Evolutionary conservation across 2,888 invertebrate species (phyloP).

Genomic region (Sphinx pinastri): DNA sequence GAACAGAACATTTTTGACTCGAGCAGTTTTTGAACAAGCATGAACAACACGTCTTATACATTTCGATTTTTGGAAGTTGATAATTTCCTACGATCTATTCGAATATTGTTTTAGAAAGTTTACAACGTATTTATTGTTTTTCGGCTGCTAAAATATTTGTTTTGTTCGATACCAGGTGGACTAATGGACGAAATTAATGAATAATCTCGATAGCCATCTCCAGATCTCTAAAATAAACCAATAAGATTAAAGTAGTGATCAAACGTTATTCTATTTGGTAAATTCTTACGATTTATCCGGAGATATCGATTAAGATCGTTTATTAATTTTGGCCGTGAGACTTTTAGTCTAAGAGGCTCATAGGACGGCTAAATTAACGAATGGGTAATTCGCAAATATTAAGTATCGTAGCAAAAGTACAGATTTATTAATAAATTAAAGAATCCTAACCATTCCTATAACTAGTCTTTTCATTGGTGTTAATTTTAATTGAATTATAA

Average conservation of each 20-base stretch:
- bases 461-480: constrained; percentile 15
- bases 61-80: not conserved
- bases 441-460: constrained; percentile 8
- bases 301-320: no score
- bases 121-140: not conserved
- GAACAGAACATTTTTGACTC: not conserved
- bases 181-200: not conserved
- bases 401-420: constrained; percentile 20
- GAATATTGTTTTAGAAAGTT: not conserved
- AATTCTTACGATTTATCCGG: no score
- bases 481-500: not conserved
- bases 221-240: no score
- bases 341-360: not conserved
- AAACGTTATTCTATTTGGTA: no score
- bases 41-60: not conserved
- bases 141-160: not conserved
- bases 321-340: not conserved
- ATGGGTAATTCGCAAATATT: not conserved
- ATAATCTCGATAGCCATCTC: no score
- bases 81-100: not conserved
- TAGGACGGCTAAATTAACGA: not conserved
- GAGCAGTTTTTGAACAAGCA: not conserved
- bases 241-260: no score
- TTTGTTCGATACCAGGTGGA: not conserved
- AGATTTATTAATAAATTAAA: not conserved